These are phyloP conservation scores for Cerastis rubricosa DNA, from an alignment of 2,888 invertebrate genomes.

Conservation along the genomic window DNA sequence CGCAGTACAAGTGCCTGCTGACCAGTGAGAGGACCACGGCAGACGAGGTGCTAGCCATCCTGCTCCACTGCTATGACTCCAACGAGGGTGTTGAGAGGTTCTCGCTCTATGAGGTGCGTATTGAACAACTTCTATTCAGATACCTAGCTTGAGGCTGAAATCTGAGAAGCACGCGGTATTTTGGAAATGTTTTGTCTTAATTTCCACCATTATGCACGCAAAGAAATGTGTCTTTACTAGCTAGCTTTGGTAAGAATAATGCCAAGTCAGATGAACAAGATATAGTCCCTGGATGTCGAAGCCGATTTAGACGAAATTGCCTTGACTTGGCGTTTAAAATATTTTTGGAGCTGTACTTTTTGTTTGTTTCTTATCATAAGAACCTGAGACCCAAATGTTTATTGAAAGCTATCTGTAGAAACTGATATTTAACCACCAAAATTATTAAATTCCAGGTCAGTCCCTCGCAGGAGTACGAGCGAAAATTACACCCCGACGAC, in stretches of 20 bases:
- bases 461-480: constrained; percentile 96
- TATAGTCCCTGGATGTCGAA: neutral
- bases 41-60: constrained; percentile 95
- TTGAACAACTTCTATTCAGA: too few species aligned
- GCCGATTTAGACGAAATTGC: neutral
- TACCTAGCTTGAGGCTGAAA: neutral
- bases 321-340: neutral
- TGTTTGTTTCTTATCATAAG: neutral
- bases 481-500: constrained; percentile 97
- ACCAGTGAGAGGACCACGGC: constrained; percentile 97
- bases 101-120: constrained; percentile 95
- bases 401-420: neutral
- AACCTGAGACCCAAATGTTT: neutral
- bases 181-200: neutral
- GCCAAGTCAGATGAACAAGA: neutral
- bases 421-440: neutral
- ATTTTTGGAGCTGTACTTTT: neutral
- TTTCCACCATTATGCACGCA: neutral
- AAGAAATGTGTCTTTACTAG: neutral
- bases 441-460: constrained; percentile 88
- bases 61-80: constrained; percentile 96
- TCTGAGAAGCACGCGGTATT: neutral
- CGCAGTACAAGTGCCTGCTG: constrained; percentile 97
- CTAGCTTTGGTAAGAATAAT: neutral
- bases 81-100: constrained; percentile 96